phyloP scores from a whole-genome alignment of 2,888 invertebrate species.

The Prosapia bicincta region DNA sequence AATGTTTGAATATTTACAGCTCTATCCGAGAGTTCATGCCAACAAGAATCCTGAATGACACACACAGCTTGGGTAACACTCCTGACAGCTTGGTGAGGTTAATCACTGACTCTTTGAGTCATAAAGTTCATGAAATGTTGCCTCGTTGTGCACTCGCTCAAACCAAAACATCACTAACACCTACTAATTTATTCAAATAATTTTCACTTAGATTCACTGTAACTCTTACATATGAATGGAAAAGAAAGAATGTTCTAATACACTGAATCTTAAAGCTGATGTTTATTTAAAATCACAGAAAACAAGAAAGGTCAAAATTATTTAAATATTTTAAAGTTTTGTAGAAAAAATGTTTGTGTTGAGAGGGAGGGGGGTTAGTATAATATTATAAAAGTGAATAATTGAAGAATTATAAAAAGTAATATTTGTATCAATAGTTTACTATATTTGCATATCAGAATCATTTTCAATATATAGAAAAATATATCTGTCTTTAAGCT shows the following conservation, averaged over 20 bases:
- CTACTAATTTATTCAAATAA: background rate
- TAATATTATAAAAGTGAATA: no score
- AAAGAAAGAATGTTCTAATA: background rate
- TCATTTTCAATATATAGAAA: no score
- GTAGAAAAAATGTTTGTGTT: no score
- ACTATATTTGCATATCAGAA: no score
- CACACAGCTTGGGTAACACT: background rate
- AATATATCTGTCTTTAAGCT: no score
- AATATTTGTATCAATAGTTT: no score
- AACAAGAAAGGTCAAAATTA: no score
- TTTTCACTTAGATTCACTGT: background rate
- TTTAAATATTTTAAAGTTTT: no score
- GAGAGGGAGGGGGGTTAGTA: no score
- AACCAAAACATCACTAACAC: conserved; percentile 4
- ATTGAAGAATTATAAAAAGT: no score
- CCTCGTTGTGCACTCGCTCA: background rate
- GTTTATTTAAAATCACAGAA: background rate
- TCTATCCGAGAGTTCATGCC: conserved; percentile 52
- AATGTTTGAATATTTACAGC: conserved; percentile 45
- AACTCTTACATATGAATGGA: background rate
- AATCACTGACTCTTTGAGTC: background rate
- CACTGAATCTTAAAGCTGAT: background rate
- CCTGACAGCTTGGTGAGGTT: conserved; percentile 2
- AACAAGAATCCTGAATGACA: conserved; percentile 39
- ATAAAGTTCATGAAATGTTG: background rate